These are phyloP conservation scores for Caerostris darwini DNA, from an alignment of 1,140 invertebrate species.

Conservation along the genomic window DNA sequence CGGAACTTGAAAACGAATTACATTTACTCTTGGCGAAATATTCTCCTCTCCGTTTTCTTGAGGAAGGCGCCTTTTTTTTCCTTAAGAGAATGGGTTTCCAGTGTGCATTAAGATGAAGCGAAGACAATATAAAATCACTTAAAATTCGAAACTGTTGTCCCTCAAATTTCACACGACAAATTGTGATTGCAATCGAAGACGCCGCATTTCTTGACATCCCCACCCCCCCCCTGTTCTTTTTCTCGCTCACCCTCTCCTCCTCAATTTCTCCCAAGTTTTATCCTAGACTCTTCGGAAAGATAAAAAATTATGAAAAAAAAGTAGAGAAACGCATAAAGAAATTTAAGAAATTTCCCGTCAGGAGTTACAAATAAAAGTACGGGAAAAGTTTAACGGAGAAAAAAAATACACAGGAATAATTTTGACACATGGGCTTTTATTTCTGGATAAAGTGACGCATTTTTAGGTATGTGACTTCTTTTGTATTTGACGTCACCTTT, in stretches of 20 bases:
- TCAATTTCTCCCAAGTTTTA: no score
- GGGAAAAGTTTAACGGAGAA: not conserved
- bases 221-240: not conserved
- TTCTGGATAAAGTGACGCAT: not conserved
- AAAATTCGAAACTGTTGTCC: slow-evolving; percentile 67
- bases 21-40: not conserved
- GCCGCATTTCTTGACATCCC: not conserved
- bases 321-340: not conserved
- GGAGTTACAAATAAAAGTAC: slow-evolving; percentile 20
- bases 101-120: slow-evolving; percentile 13
- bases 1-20: slow-evolving; percentile 40
- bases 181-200: slow-evolving; percentile 68
- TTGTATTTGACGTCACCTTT: not conserved
- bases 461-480: not conserved
- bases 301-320: not conserved
- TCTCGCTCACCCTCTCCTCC: no score
- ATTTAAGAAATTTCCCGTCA: slow-evolving; percentile 28
- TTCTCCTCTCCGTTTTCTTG: not conserved
- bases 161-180: slow-evolving; percentile 57
- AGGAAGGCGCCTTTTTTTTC: not conserved
- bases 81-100: slow-evolving; percentile 26
- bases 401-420: not conserved
- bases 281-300: no score
- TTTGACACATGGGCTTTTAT: not conserved
- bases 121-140: slow-evolving; percentile 71